Evolutionary conservation across 2,113 vertebrate species (phyloP), one percentile per base, ranked within the genome.

Genomic region (Ornithorhynchus anatinus): DNA sequence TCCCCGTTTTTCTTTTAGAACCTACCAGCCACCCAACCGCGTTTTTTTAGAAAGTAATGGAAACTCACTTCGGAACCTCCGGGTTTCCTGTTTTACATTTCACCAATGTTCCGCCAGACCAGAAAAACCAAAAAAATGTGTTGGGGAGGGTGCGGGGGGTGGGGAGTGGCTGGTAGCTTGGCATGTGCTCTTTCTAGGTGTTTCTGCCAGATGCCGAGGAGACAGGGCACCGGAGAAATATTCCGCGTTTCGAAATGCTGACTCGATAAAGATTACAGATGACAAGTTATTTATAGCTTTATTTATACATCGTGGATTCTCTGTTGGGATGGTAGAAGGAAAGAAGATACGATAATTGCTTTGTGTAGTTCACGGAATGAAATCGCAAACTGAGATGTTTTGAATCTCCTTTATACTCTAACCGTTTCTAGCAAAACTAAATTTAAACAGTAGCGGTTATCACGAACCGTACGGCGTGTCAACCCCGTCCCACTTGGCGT

Each of bases 301-400:
- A 80, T 84, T 86, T 80, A 67, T 68, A 83, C 33, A 39, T 61
- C 17, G 56, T 69, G 43, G 74, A 61, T 75, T 79, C 53, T 82
- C 66, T 81, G 62, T 81, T 86, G 77, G 62, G 82, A 79, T 79
- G 37, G 40, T 61, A 79, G 68, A 73, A 65, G 40, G 62, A 42
- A 84, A 81, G 63, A 62, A 81, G 71, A 81, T 84, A 72, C 22
- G 77, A 86, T 86, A 84, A 88, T 86, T 84, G 84, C 77, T 84
- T 84, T 84, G 62, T 84, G 74, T 77, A 79, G 69, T 86, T 86
- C 57, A 70, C 52, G 67, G 71, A 86, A 77, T 69, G 52, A 84
- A 86, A 79, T 77, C 1, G 6, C 59, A 72, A 75, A 61, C 69
- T 20, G 74, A 86, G 72, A 79, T 81, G 53, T 84, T 84, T 86